Base-by-base conservation (phyloP, 2,113 vertebrate genomes). In the Ophiodon elongatus region DNA sequence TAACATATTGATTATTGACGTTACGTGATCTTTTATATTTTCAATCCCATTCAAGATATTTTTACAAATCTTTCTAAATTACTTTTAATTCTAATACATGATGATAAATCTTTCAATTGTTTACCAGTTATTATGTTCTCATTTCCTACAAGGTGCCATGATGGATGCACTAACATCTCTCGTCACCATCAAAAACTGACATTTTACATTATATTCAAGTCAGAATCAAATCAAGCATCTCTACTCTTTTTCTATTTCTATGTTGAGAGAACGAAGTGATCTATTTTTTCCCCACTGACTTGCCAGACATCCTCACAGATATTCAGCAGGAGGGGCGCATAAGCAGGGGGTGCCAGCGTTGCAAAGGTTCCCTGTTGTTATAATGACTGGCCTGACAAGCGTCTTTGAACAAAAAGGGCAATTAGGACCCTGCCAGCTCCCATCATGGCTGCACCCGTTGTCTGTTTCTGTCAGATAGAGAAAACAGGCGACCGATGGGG, bases 401-500 rank as follows among this genome's bases (percentile, higher is more conserved):
- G 56, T 64, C 79, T 84, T 50, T 79, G 76, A 82, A 85, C 31
- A 86, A 82, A 80, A 86, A 80, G 70, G 73, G 63, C 87, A 91
- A 85, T 88, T 89, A 92, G 74, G 73, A 72, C 60, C 75, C 79
- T 60, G 59, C 80, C 66, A 60, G 80, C 86, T 80, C 60, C 74
- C 71, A 65, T 85, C 83, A 76, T 0, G 27, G 79, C 76, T 87
- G 76, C 67, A 72, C 71, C 15, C 1, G 62, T 57, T 72, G 76
- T 82, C 76, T 92, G 86, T 77, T 86, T 85, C 73, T 66, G 67
- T 74, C 83, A 84, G 75, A 85, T 81, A 56, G 79, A 70, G 70
- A 47, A 80, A 87, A 78, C 67, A 69, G 63, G 72, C 65, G 9
- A 25, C 73, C 6, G 45, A 57, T 33, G n/a, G 59, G 73, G 57